phyloP scores from a whole-genome alignment of 1,140 invertebrate genomes.

The Eubasilissa regina region DNA sequence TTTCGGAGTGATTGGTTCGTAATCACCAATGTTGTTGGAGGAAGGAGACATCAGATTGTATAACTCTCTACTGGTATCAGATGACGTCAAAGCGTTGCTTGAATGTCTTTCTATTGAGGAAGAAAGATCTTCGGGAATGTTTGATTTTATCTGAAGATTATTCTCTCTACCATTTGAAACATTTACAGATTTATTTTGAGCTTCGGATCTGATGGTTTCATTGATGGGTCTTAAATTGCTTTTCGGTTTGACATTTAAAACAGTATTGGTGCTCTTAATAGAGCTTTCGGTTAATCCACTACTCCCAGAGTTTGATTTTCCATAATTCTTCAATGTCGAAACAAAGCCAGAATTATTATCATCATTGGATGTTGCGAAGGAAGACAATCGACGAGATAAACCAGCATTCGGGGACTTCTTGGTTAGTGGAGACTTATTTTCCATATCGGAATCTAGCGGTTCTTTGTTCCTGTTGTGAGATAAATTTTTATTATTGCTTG shows the following conservation, averaged over 20 bases:
- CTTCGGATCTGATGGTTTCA: constrained; percentile 37
- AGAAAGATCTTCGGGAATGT: neutral
- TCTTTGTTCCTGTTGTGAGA: neutral
- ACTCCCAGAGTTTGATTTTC: constrained; percentile 52
- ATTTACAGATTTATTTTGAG: constrained; percentile 14
- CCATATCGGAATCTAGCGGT: neutral
- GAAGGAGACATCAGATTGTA: constrained; percentile 55
- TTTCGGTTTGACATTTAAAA: constrained; percentile 21
- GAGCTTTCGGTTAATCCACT: constrained; percentile 49
- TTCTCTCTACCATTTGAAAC: constrained; percentile 11
- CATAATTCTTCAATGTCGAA: constrained; percentile 44
- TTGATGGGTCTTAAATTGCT: constrained; percentile 39
- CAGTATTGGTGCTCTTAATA: constrained; percentile 51
- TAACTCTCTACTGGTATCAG: constrained; percentile 54
- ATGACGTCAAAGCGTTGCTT: constrained; percentile 40
- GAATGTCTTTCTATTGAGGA: constrained; percentile 19
- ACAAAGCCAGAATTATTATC: constrained; percentile 45
- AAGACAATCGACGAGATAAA: constrained; percentile 8
- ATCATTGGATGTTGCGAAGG: constrained; percentile 16
- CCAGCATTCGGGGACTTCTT: constrained; percentile 24
- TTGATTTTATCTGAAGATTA: neutral
- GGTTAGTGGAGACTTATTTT: constrained; percentile 14
- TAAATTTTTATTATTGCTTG: constrained; percentile 39
- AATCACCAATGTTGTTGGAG: constrained; percentile 24
- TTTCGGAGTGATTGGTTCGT: constrained; percentile 34